These are phyloP conservation scores for Chunga burmeisteri DNA, from an alignment of 2,113 vertebrate genomes.

Conservation along the genomic window DNA sequence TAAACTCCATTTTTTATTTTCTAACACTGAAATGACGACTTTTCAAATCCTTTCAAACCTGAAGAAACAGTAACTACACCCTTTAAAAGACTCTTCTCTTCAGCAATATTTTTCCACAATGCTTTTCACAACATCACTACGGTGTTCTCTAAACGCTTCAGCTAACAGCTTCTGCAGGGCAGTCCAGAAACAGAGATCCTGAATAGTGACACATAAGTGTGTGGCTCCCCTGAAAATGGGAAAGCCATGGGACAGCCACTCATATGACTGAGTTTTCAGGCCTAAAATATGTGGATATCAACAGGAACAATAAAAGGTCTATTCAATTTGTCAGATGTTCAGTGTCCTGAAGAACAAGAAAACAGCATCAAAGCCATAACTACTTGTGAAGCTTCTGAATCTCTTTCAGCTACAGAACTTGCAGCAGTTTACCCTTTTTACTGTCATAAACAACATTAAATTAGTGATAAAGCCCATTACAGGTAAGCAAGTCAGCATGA, in stretches of 20 bases:
- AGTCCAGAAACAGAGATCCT: neutral
- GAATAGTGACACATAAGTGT: neutral
- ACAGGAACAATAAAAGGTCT: neutral
- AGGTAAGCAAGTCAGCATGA: neutral
- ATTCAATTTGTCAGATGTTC: neutral
- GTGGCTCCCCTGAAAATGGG: neutral
- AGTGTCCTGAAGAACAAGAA: neutral
- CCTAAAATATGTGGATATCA: neutral
- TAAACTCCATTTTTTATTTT: neutral
- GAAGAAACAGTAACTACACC: neutral
- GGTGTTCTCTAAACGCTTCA: neutral
- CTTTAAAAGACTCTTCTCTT: neutral
- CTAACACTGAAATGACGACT: neutral
- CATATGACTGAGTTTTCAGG: neutral
- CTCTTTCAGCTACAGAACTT: neutral
- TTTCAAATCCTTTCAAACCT: neutral
- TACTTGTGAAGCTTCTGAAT: neutral
- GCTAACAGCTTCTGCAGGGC: neutral
- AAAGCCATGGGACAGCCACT: neutral
- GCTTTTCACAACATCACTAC: neutral
- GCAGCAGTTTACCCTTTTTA: neutral
- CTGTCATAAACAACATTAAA: neutral
- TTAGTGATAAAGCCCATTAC: neutral
- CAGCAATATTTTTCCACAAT: neutral
- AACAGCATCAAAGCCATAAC: neutral